These are phyloP conservation scores for Aphidius ervi DNA, from an alignment of 1,140 invertebrate genomes.

Conservation along the genomic window DNA sequence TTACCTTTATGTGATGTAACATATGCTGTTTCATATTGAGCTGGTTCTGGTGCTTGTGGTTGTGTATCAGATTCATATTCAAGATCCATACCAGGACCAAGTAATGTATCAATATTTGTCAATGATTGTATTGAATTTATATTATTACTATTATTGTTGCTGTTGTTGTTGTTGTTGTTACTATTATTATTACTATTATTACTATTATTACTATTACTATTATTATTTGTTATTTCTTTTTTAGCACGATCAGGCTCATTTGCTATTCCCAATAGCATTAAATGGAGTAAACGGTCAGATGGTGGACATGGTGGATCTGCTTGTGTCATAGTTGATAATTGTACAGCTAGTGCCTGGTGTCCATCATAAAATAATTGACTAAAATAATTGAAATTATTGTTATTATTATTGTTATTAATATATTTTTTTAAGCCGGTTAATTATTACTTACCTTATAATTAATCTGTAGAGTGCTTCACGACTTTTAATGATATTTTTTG, in stretches of 20 bases:
- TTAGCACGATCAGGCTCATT: slow-evolving; percentile 71
- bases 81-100: slow-evolving; percentile 84
- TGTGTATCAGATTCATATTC: slow-evolving; percentile 94
- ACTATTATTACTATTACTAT: neutral
- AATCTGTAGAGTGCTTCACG: slow-evolving; percentile 78
- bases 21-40: slow-evolving; percentile 96
- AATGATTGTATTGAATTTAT: slow-evolving; percentile 59
- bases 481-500: slow-evolving; percentile 74
- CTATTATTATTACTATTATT: too few species aligned
- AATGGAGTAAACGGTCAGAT: slow-evolving; percentile 83
- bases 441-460: slow-evolving; percentile 71
- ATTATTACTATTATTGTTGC: slow-evolving; percentile 2
- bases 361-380: slow-evolving; percentile 93
- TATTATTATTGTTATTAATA: slow-evolving; percentile 10
- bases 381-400: slow-evolving; percentile 37
- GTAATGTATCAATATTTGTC: slow-evolving; percentile 63
- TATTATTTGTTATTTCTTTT: slow-evolving; percentile 31
- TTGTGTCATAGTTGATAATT: slow-evolving; percentile 74
- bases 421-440: neutral
- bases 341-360: slow-evolving; percentile 82
- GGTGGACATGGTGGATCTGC: slow-evolving; percentile 91
- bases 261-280: slow-evolving; percentile 82
- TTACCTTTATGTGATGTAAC: slow-evolving; percentile 98
- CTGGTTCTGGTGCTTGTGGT: slow-evolving; percentile 86
- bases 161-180: too few species aligned